These are phyloP conservation scores for Cataglyphis rosenhaueri DNA, from an alignment of 2,888 invertebrate species.

Conservation along the genomic window DNA sequence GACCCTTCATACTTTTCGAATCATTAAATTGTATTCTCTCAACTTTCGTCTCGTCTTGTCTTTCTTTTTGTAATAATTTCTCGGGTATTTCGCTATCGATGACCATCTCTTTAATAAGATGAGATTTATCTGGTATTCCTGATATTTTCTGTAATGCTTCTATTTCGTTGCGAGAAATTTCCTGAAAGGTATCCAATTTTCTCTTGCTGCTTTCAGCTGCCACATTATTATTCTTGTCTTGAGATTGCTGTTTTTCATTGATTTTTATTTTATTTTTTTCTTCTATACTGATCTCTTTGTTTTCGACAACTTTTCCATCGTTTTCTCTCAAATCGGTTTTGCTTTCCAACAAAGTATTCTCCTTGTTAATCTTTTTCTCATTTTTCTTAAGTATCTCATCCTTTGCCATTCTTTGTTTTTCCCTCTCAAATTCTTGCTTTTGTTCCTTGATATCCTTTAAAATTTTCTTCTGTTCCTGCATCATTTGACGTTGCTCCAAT, in stretches of 20 bases:
- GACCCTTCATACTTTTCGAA: conserved; percentile 65
- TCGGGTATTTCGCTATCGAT: conserved; percentile 9
- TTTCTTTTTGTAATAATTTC: conserved; percentile 30
- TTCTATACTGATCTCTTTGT: background rate
- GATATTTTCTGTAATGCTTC: conserved; percentile 7
- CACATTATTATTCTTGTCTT: conserved; percentile 30
- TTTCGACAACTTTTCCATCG: background rate
- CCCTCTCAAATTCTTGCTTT: conserved; percentile 86
- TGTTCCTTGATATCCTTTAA: conserved; percentile 88
- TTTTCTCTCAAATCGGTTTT: conserved; percentile 63
- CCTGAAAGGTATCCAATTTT: conserved; percentile 1
- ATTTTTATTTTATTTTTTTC: conserved; percentile 3
- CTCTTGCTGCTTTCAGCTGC: conserved; percentile 7
- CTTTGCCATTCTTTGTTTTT: conserved; percentile 61
- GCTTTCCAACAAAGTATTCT: conserved; percentile 56
- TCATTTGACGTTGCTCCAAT: conserved; percentile 89
- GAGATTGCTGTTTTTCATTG: conserved; percentile 16
- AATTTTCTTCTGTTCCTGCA: conserved; percentile 89
- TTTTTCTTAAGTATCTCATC: conserved; percentile 58
- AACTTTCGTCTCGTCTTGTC: conserved; percentile 17
- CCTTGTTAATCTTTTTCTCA: conserved; percentile 32
- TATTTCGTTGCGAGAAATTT: conserved; percentile 11
- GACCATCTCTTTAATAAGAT: background rate
- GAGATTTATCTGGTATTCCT: conserved; percentile 1
- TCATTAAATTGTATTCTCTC: conserved; percentile 38